These are phyloP conservation scores for Atta texana DNA, from an alignment of 1,140 invertebrate genomes.

Conservation along the genomic window DNA sequence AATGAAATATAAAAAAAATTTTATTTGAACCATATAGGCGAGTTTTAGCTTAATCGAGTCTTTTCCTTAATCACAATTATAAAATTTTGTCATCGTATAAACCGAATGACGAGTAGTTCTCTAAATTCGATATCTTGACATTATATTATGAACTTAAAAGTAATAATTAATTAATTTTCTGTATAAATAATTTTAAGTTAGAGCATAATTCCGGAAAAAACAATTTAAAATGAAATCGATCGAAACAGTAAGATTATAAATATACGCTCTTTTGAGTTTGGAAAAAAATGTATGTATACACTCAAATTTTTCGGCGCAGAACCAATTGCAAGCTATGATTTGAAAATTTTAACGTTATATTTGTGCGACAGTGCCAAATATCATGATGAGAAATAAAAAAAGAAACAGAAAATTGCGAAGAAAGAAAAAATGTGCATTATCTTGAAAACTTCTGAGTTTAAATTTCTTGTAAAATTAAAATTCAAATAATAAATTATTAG, in stretches of 20 bases:
- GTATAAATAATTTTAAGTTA: constrained; percentile 6
- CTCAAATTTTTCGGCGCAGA: constrained; percentile 14
- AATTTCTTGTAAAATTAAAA: constrained; percentile 28
- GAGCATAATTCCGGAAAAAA: neutral
- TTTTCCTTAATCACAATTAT: constrained; percentile 47
- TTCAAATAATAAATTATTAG: constrained; percentile 43
- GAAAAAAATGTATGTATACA: neutral
- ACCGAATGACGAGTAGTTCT: constrained; percentile 36
- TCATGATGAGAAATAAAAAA: constrained; percentile 77
- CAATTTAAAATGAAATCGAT: neutral
- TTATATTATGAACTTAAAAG: constrained; percentile 41
- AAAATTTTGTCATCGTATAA: constrained; percentile 54
- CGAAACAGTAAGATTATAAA: constrained; percentile 12
- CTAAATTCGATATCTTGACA: constrained; percentile 48
- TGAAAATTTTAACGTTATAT: constrained; percentile 76
- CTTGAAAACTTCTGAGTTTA: constrained; percentile 52
- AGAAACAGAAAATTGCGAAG: constrained; percentile 77
- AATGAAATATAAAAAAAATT: constrained; percentile 61
- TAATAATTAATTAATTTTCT: constrained; percentile 15
- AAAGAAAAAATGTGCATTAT: constrained; percentile 81
- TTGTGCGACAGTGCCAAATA: constrained; percentile 77
- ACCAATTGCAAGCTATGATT: constrained; percentile 47
- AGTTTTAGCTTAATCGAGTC: constrained; percentile 39
- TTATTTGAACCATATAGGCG: constrained; percentile 58
- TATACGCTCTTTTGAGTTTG: neutral